Percentiles rank a stretch among this genome's conserved stretches.
Conservation (phyloP, 1,140 invertebrate genomes). For the Eumeta japonica region DNA sequence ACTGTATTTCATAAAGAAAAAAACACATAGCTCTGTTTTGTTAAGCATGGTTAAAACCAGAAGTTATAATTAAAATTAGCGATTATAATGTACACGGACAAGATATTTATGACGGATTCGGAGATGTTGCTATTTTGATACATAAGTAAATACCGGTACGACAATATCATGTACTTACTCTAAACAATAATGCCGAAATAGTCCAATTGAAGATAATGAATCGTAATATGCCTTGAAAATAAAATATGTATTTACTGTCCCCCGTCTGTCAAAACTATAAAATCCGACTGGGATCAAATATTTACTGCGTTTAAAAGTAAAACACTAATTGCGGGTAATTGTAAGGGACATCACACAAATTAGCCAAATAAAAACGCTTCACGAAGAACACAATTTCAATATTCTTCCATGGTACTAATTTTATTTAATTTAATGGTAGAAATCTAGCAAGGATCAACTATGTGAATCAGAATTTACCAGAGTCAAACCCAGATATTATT, state of each 20-base stretch:
- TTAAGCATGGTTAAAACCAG: background rate
- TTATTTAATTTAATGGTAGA: constrained; percentile 12
- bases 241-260: constrained; percentile 10
- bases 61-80: background rate
- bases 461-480: constrained; percentile 9
- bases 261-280: no score
- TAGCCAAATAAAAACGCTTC: constrained; percentile 9
- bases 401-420: constrained; percentile 10
- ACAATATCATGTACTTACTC: background rate
- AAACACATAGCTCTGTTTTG: background rate
- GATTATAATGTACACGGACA: background rate
- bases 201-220: constrained; percentile 7
- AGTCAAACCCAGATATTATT: constrained; percentile 14
- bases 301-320: constrained; percentile 4
- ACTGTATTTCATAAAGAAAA: no score
- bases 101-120: background rate
- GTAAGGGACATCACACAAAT: constrained; percentile 11
- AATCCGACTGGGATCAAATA: constrained; percentile 13
- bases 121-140: background rate
- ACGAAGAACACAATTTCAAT: constrained; percentile 7
- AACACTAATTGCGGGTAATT: constrained; percentile 9
- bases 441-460: constrained; percentile 9
- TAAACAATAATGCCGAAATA: constrained; percentile 7
- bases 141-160: background rate
- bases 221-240: constrained; percentile 6